phyloP scores from a whole-genome alignment of 2,113 vertebrate species.

The rat (Rattus norvegicus) region GRCr8 NC_086036.1:65185001-65185500 shows the following conservation, averaged over 20 bases:
- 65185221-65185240: slow-evolving; percentile 72
- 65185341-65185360: slow-evolving; percentile 73
- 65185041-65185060: background rate
- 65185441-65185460: background rate
- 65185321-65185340: slow-evolving; percentile 79
- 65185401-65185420: background rate
- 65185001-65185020: background rate
- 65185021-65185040: background rate
- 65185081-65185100: slow-evolving; percentile 32
- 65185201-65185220: slow-evolving; percentile 78
- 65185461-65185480: background rate
- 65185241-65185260: slow-evolving; percentile 77
- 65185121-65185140: slow-evolving; percentile 78
- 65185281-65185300: slow-evolving; percentile 73
- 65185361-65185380: slow-evolving; percentile 58
- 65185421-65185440: background rate
- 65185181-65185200: slow-evolving; percentile 78
- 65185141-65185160: slow-evolving; percentile 74
- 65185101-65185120: slow-evolving; percentile 65
- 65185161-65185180: slow-evolving; percentile 77
- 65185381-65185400: background rate
- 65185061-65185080: background rate
- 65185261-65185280: slow-evolving; percentile 73
- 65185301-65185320: slow-evolving; percentile 78
- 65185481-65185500: background rate